phyloP scores from a whole-genome alignment of 2,113 vertebrate genomes.

The Pedetes capensis region DNA sequence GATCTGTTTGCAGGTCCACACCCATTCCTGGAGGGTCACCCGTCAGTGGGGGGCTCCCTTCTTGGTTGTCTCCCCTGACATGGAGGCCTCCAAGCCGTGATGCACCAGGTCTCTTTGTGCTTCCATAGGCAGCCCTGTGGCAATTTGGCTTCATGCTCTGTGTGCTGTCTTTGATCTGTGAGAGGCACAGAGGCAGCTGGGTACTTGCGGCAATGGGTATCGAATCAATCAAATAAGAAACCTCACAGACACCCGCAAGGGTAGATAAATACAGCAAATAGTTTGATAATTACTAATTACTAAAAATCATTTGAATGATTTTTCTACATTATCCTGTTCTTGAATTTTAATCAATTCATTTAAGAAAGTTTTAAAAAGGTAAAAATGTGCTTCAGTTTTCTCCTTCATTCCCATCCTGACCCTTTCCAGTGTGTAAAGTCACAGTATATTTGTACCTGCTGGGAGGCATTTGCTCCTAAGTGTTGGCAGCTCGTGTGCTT shows the following conservation, averaged over 20 bases:
- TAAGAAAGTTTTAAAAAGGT: background rate
- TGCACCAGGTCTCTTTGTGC: too few relatives aligned
- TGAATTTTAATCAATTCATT: background rate
- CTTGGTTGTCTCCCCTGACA: background rate
- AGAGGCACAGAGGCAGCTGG: background rate
- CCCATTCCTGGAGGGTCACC: fast-evolving
- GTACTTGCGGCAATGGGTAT: too few relatives aligned
- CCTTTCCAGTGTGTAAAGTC: background rate
- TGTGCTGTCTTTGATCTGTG: too few relatives aligned
- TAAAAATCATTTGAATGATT: background rate
- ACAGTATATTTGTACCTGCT: background rate
- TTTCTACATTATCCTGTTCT: background rate
- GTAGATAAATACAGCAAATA: background rate
- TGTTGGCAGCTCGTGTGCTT: background rate
- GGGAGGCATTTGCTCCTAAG: background rate
- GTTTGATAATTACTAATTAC: background rate
- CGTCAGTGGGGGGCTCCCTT: too few relatives aligned
- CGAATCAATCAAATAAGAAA: background rate
- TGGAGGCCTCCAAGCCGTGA: background rate
- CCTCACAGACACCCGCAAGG: background rate
- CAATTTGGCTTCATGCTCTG: background rate
- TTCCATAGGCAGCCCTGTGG: too few relatives aligned
- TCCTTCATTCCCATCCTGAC: background rate
- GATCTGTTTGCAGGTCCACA: fast-evolving
- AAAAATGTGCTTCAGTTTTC: background rate